These are phyloP conservation scores for Merluccius polli DNA, from an alignment of 2,797 vertebrate species.

Conservation along the genomic window DNA sequence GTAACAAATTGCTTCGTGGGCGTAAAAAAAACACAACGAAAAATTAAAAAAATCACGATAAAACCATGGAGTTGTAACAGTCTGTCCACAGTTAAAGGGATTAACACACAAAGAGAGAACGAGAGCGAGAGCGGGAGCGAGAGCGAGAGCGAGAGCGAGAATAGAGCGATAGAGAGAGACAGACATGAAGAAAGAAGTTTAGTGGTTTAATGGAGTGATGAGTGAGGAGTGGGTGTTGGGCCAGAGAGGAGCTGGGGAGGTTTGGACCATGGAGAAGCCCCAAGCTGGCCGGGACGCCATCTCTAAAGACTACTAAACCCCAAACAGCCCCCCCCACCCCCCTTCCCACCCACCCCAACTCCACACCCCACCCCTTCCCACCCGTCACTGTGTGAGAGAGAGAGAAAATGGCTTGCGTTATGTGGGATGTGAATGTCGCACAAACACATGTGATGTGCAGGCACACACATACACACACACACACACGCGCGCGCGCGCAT, in stretches of 20 bases:
- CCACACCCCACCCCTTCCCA: no score
- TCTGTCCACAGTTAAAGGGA: conserved; percentile 28
- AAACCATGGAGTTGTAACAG: conserved; percentile 38
- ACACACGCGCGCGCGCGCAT: not conserved
- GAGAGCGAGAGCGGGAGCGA: conserved; percentile 2
- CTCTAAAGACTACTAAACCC: not conserved
- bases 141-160: conserved; percentile 23
- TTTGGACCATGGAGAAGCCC: not conserved
- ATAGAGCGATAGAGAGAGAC: conserved; percentile 12
- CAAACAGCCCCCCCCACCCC: no score
- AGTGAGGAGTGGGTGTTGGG: not conserved
- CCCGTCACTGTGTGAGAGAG: no score
- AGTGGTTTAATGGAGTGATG: conserved; percentile 40
- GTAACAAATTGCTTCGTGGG: not conserved
- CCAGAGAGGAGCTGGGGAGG: not conserved
- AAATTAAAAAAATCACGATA: conserved; percentile 43
- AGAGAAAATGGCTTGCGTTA: no score
- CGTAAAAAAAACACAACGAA: conserved; percentile 32
- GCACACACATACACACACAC: not conserved
- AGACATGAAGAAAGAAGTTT: conserved; percentile 28
- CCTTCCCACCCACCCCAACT: no score
- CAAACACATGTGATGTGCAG: not conserved
- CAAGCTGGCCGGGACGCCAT: not conserved
- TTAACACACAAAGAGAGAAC: not conserved
- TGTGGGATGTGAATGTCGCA: no score